Base-by-base conservation (phyloP, 2,888 invertebrate genomes). In the Creontiades dilutus region DNA sequence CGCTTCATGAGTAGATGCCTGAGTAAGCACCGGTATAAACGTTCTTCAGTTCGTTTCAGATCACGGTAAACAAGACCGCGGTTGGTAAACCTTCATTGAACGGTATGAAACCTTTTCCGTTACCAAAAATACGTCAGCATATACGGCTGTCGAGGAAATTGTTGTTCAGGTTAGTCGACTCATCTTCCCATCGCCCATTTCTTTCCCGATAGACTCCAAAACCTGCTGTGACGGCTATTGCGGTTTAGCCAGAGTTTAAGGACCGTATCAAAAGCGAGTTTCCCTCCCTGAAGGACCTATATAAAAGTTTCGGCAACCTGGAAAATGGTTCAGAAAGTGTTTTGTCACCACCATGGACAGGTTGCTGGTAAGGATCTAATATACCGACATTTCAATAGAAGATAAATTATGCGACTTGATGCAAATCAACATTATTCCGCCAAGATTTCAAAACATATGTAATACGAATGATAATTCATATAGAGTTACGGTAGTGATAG, bases 251-350 rank as follows among this genome's bases (percentile, higher is more conserved):
- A 46, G 75, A 61, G 46, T 23, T 75, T 19, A 57, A 75, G 75
- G 86, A 86, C 75, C 86, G 86, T 86, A 75, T 75, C 86, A 85
- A 61, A 75, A 75, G 75, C 75, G 76, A n/a, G 48, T 75, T 86
- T 75, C 48, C 86, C 75, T 23, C 75, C 48, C 13, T 27, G 19
- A 14, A n/a, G 19, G n/a, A 37, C 23, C 68, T 86, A 86, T 86
- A 86, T 37, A 86, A 86, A 86, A 75, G 14, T 23, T 75, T 48
- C n/a, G 13, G 11, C n/a, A 46, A 23, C 23, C 46, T 13, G 47
- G 19, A 82, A 23, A 47, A 52, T 52, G 27, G 52, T 19, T 82
- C 82, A 82, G 82, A 82, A 27, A 16, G 82, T 52, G 19, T 82
- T 52, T 48, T 47, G 78, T 47, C 46, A 78, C 78, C 12, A 78